A percentile compares a stretch with the other conserved stretches of the same genome.
phyloP scores from a whole-genome alignment of 2,888 invertebrate species.

The Phalera bucephala region DNA sequence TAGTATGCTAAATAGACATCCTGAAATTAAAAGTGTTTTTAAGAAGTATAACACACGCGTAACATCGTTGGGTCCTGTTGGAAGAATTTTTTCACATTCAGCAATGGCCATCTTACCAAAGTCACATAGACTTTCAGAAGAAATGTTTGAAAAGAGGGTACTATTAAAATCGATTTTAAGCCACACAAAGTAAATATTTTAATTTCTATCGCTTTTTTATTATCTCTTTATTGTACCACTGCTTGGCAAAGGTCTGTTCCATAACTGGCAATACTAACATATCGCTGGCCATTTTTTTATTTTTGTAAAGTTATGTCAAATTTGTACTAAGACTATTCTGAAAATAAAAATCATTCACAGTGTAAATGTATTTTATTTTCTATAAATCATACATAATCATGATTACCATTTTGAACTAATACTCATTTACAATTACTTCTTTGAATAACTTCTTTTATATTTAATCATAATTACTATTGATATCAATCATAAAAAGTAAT shows the following conservation, averaged over 20 bases:
- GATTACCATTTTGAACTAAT: too few species aligned
- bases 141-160: conserved; percentile 16
- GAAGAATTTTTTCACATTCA: conserved; percentile 19
- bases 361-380: too few species aligned
- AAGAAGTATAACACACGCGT: conserved; percentile 17
- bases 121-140: conserved; percentile 10
- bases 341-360: background rate
- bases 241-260: too few species aligned
- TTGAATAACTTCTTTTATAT: too few species aligned
- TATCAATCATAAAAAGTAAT: conserved; percentile 5
- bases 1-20: conserved; percentile 12
- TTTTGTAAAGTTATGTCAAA: too few species aligned
- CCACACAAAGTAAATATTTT: background rate
- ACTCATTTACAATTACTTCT: too few species aligned
- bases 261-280: background rate
- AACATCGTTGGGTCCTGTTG: conserved; percentile 14
- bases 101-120: conserved; percentile 17
- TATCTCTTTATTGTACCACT: too few species aligned
- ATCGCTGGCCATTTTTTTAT: background rate
- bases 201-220: too few species aligned
- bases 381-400: too few species aligned
- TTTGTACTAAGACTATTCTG: too few species aligned
- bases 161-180: conserved; percentile 10
- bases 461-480: background rate
- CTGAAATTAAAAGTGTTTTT: conserved; percentile 15